These are phyloP conservation scores for Notodonta dromedarius DNA, from an alignment of 2,888 invertebrate genomes.

Conservation along the genomic window DNA sequence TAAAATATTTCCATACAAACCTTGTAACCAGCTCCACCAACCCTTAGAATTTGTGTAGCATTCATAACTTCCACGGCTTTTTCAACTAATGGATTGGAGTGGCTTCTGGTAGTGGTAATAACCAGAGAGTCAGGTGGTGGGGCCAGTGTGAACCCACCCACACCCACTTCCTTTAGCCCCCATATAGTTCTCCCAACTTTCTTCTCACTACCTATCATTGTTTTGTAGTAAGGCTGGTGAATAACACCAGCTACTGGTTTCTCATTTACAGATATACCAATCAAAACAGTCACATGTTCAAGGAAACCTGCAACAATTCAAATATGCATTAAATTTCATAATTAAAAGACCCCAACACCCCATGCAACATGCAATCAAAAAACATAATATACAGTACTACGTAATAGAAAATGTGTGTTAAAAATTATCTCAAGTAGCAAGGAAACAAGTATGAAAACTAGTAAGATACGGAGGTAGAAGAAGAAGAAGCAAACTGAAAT, in stretches of 20 bases:
- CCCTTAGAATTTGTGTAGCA: conserved; percentile 92
- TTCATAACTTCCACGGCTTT: conserved; percentile 92
- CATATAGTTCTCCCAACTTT: conserved; percentile 95
- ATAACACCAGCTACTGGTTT: conserved; percentile 97
- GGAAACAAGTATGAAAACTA: too few species aligned
- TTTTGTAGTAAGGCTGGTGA: conserved; percentile 97
- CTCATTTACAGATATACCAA: conserved; percentile 96
- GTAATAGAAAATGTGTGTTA: not conserved
- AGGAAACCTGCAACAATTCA: conserved; percentile 86
- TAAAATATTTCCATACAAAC: conserved; percentile 68
- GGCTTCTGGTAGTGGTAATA: conserved; percentile 97
- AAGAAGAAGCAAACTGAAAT: conserved; percentile 83
- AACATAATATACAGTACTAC: too few species aligned
- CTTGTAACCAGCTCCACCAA: conserved; percentile 99
- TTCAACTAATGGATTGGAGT: conserved; percentile 92
- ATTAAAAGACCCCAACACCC: conserved; percentile 25
- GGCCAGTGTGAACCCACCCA: conserved; percentile 87
- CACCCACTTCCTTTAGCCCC: conserved; percentile 93
- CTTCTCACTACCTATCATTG: conserved; percentile 78
- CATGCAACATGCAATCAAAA: conserved; percentile 46
- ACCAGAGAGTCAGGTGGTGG: conserved; percentile 87
- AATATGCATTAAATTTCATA: conserved; percentile 11
- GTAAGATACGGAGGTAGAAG: not conserved
- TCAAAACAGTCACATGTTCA: conserved; percentile 98
- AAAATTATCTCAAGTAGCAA: too few species aligned